phyloP scores from a whole-genome alignment of 2,888 invertebrate species.

The Hanleya hanleyi region DNA sequence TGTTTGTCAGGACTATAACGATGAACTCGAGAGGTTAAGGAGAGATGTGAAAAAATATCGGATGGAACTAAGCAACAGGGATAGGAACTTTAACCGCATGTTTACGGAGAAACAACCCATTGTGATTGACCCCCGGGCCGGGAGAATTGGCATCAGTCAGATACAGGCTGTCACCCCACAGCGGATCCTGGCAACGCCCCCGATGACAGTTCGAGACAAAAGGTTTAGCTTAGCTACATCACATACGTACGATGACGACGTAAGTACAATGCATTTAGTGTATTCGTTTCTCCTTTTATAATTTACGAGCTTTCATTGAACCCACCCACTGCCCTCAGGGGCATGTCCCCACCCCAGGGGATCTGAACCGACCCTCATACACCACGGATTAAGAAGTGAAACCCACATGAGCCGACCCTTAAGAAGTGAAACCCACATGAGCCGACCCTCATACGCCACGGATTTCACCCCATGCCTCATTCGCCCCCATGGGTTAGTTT shows the following conservation, averaged over 20 bases:
- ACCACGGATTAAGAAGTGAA: too few species aligned
- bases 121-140: conserved; percentile 57
- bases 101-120: conserved; percentile 66
- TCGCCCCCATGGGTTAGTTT: too few species aligned
- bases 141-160: conserved; percentile 42
- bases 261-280: conserved; percentile 17
- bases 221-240: conserved; percentile 54
- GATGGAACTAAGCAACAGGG: conserved; percentile 69
- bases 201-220: conserved; percentile 34
- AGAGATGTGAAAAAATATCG: conserved; percentile 66
- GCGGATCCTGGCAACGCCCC: background rate
- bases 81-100: conserved; percentile 70
- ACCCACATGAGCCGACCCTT: too few species aligned
- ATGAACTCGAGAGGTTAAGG: conserved; percentile 66
- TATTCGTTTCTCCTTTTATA: too few species aligned
- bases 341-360: too few species aligned
- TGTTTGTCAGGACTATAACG: conserved; percentile 56
- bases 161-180: background rate
- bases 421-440: too few species aligned
- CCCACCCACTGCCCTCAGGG: too few species aligned
- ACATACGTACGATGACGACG: conserved; percentile 53
- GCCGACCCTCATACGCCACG: too few species aligned
- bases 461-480: too few species aligned
- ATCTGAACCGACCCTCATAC: too few species aligned
- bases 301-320: too few species aligned